Percentiles rank a stretch among this genome's conserved stretches.
Conservation (phyloP, 2,797 vertebrate species). For the Jordanella pulchra region DNA sequence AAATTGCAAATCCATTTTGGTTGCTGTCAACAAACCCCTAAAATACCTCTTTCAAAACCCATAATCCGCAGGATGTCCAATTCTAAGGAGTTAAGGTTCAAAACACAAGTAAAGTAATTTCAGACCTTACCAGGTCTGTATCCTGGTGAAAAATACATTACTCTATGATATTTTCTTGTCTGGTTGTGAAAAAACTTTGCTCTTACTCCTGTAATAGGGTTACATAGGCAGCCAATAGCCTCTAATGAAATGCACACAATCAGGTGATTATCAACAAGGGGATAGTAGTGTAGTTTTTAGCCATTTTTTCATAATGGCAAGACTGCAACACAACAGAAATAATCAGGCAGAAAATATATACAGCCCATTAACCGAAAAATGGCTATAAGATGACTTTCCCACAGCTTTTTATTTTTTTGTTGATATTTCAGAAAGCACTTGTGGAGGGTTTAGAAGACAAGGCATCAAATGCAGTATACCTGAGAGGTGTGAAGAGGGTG, state of each 20-base stretch:
- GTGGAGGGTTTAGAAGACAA: too few species aligned
- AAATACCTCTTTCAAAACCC: constrained; percentile 28
- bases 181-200: too few species aligned
- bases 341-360: neutral
- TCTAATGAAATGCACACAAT: neutral
- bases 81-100: neutral
- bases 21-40: constrained; percentile 35
- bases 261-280: neutral
- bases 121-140: neutral
- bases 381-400: neutral
- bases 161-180: neutral
- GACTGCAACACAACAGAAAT: neutral
- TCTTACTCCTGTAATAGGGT: too few species aligned
- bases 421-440: too few species aligned
- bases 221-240: neutral
- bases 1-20: constrained; percentile 53
- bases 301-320: neutral
- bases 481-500: too few species aligned
- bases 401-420: too few species aligned
- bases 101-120: neutral
- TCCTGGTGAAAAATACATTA: neutral
- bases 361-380: neutral
- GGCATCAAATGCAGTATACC: too few species aligned
- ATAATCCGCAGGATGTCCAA: constrained; percentile 8
- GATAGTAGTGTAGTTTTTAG: neutral